Evolutionary conservation across 2,113 vertebrate species (phyloP).

Genomic region (Seriola rivoliana): DNA sequence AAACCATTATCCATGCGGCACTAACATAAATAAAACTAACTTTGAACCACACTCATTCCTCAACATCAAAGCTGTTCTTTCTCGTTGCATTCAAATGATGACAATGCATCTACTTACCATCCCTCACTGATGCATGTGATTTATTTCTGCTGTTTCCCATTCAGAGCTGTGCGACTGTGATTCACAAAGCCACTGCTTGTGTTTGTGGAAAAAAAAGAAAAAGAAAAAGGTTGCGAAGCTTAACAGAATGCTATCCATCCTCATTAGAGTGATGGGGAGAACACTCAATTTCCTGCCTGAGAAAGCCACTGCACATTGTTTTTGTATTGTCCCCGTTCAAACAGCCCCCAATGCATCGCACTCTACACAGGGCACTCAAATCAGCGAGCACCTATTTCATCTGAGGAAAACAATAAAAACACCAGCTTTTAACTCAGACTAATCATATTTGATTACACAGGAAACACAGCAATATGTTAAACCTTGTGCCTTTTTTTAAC

Average conservation of each 20-base stretch:
- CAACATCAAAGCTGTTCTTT: slow-evolving; percentile 61
- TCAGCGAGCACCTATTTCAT: slow-evolving; percentile 19
- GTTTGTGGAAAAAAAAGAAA: slow-evolving; percentile 43
- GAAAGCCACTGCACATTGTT: slow-evolving; percentile 14
- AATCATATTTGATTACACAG: slow-evolving; percentile 10
- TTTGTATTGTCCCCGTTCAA: slow-evolving; percentile 39
- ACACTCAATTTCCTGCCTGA: slow-evolving; percentile 48
- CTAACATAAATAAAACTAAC: slow-evolving; percentile 40
- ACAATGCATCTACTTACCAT: slow-evolving; percentile 56
- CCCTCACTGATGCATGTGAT: slow-evolving; percentile 55
- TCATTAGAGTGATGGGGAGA: slow-evolving; percentile 67
- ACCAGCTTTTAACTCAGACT: slow-evolving; percentile 8
- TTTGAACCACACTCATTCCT: slow-evolving; percentile 50
- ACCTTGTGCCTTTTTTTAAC: not conserved
- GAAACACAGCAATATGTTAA: not conserved
- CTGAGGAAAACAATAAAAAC: slow-evolving; percentile 9
- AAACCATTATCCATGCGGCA: slow-evolving; percentile 2
- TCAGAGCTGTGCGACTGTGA: slow-evolving; percentile 42
- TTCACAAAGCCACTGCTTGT: slow-evolving; percentile 60
- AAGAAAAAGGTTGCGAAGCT: slow-evolving; percentile 16
- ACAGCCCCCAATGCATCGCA: not conserved
- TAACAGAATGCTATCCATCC: slow-evolving; percentile 66
- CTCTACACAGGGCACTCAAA: not conserved
- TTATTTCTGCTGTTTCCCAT: slow-evolving; percentile 62
- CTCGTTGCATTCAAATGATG: slow-evolving; percentile 54